Base-by-base conservation (phyloP, 2,113 vertebrate genomes). In the Micronycteris hirsuta region DNA sequence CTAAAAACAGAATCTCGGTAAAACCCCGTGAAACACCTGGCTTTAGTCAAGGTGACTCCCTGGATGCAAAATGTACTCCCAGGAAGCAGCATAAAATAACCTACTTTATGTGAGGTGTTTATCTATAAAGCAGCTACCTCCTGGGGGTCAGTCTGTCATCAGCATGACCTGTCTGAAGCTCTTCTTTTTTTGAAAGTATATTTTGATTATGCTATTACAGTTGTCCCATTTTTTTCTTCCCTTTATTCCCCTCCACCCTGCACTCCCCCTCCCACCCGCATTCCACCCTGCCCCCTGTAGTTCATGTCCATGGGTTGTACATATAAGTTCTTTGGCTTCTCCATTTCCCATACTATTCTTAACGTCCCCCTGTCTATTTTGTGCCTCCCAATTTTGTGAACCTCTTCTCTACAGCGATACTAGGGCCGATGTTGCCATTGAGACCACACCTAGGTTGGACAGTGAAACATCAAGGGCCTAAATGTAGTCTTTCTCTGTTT, bases 41-140 rank as follows among this genome's bases (percentile, higher is more conserved):
- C 63, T 95, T 92, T 95, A 77, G 67, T 86, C 41, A 31, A 41
- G 22, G 10, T 52, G 7, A 33, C 61, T 83, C 61, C 85, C 67
- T 70, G 14, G 17, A 33, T 58, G n/a, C 70, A 54, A 19, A 73
- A 7, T 17, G 2, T 47, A 4, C 10, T 70, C 28, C 24, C 47
- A 14, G 33, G 63, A 45, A 43, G 31, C 80, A 74, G 24, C 5
- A 0, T 12, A 7, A 36, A 28, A 31, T 83, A 26, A 19, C 67
- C 17, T 28, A 31, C 68, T 65, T 31, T 84, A 33, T 24, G 10
- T 38, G 56, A 82, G 45, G 33, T 22, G 19, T 91, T 80, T 20
- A 43, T 47, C 33, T 67, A 0, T 41, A 38, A 73, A 47, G 7
- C 8, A 36, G 38, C 43, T 83, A 20, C 41, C 67, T 70, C 45